Base-by-base conservation (phyloP, 1,140 invertebrate genomes). In the Calliphora vicina region DNA sequence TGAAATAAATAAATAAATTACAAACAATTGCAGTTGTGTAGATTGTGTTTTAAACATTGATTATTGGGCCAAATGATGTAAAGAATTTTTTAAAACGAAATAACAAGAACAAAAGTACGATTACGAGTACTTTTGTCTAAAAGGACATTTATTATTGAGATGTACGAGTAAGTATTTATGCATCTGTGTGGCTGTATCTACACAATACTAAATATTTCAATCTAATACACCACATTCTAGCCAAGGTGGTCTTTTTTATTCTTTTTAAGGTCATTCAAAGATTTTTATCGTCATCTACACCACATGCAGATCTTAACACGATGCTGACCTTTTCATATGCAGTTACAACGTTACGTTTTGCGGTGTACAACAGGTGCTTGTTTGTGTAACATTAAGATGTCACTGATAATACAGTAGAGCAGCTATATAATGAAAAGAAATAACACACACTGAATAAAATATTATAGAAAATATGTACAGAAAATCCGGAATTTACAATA, bases 51-150 rank as follows among this genome's bases (percentile, higher is more conserved):
- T 9, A n/a, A 23, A 25, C n/a, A 67, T 67, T 67, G 61, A 67
- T 67, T 67, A 67, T 67, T 67, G 61, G 61, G 61, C 61, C 61
- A 67, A 67, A 67, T 67, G 61, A 67, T 67, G 23, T 67, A 67
- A 23, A 67, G 61, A 67, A 67, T 67, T 67, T 23, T 67, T n/a
- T 25, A 23, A 67, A 67, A 67, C n/a, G 50, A 57, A 57, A 57
- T 57, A 67, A 67, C 13, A 67, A 67, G 20, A 23, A 67, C n/a
- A 57, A n/a, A 67, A 67, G 17, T 23, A 67, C n/a, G n/a, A 61
- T 17, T n/a, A 67, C 20, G 5, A 10, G 61, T 67, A 23, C n/a
- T n/a, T 50, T 50, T 50, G 35, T 35, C 6, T 35, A 35, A 50
- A 67, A 67, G 61, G 23, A 67, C 45, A 50, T n/a, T 61, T 61